A percentile compares a stretch with the other conserved stretches of the same genome.
phyloP scores from a whole-genome alignment of 2,797 vertebrate species.

The Ciconia nigra region DNA sequence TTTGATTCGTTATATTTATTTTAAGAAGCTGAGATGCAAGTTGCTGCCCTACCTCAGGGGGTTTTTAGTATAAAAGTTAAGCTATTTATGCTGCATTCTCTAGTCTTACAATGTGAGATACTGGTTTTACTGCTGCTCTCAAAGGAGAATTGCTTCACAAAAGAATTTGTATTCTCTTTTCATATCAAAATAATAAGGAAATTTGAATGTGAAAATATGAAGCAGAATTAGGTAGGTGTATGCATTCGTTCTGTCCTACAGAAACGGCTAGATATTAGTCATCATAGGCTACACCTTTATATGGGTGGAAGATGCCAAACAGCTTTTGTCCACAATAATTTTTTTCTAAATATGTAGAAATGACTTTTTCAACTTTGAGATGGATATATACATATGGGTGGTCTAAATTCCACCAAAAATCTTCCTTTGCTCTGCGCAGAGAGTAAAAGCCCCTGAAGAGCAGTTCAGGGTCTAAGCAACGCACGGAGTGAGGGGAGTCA shows the following conservation, averaged over 20 bases:
- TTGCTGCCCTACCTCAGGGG: neutral
- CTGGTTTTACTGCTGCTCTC: slow-evolving; percentile 12
- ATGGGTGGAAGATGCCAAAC: neutral
- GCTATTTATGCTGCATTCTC: neutral
- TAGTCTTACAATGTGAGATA: neutral
- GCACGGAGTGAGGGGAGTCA: neutral
- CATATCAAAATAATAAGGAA: neutral
- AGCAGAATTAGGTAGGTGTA: neutral
- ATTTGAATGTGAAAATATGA: neutral
- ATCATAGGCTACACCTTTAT: neutral
- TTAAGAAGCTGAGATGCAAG: neutral
- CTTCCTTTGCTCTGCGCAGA: neutral
- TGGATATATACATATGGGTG: neutral
- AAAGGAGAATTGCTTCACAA: neutral
- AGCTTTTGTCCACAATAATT: neutral
- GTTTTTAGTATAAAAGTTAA: neutral
- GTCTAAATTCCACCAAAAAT: neutral
- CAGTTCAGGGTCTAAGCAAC: neutral
- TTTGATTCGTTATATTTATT: neutral
- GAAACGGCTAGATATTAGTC: neutral
- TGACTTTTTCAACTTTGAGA: neutral
- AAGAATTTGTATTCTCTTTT: neutral
- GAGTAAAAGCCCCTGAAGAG: neutral
- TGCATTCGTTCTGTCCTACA: neutral
- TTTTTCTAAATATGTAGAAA: neutral